Base-by-base conservation (phyloP, 2,113 vertebrate species). In the Numida meleagris region DNA sequence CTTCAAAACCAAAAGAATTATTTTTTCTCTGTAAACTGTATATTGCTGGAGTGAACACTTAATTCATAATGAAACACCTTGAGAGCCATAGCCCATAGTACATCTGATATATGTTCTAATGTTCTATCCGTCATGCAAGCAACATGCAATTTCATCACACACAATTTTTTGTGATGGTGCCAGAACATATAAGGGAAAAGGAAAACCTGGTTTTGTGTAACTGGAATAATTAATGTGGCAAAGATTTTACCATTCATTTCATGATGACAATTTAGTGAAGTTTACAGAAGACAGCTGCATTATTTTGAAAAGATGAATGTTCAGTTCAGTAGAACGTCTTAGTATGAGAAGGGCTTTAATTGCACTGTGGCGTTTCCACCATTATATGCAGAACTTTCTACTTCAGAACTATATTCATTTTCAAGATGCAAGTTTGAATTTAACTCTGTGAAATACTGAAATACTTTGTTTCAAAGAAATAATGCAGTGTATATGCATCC, bases 101-200 rank as follows among this genome's bases (percentile, higher is more conserved):
- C 14, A 40, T 33, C 11, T 57, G 33, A 40, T 12, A 33, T 33
- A 19, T 10, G 12, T 51, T 68, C 9, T 43, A 20, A 43, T 38
- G 34, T 4, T 4, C 5, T 46, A 24, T 16, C 17, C 2, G 5
- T 43, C 10, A 19, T 12, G 4, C 31, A 4, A 74, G 10, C 9
- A 62, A 18, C 5, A 15, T 0, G 16, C 2, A 31, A 58, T 71
- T 78, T 48, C 57, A 8, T 31, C 38, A 27, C 4, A 12, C 0
- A 0, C 20, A 43, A 2, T 48, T 65, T 48, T 70, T 1, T n/a
- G 5, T 74, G 42, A 25, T 18, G 53, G 13, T 15, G 33, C 4
- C 4, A 38, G 42, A 10, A 4, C 5, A 31, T 9, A 27, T 4
- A 70, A 73, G 5, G 18, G n/a, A 53, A 74, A 81, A 73, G 4